Conservation (phyloP, 2,113 vertebrate genomes). For the Vulpes vulpes region DNA sequence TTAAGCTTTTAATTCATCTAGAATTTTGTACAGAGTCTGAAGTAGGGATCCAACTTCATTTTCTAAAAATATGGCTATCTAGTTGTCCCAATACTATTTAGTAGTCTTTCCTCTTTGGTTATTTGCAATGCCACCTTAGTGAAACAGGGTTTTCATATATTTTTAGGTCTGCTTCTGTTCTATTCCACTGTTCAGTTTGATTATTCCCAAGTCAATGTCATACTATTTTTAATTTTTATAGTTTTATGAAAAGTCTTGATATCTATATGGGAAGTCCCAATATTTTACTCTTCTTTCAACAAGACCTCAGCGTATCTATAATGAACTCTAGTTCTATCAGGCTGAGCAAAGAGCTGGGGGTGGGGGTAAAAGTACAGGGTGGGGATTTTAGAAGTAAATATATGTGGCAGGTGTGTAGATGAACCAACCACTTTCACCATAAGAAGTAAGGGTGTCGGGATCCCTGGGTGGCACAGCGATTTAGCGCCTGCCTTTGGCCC, state of each 20-base stretch:
- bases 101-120: not conserved
- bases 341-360: not conserved
- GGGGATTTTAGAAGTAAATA: not conserved
- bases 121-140: not conserved
- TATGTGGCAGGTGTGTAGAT: not conserved
- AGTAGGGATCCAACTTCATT: not conserved
- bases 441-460: not conserved
- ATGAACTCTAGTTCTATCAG: not conserved
- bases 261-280: not conserved
- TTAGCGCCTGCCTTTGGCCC: no score
- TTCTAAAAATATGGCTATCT: not conserved
- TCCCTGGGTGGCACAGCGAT: no score
- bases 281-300: not conserved
- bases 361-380: not conserved
- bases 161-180: not conserved
- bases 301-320: not conserved
- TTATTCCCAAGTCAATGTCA: not conserved
- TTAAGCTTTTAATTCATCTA: conserved; percentile 22
- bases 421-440: not conserved
- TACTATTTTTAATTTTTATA: not conserved
- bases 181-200: not conserved
- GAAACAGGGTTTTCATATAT: not conserved
- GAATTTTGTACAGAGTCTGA: not conserved
- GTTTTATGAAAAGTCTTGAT: not conserved
- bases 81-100: not conserved